Evolutionary conservation across 2,888 invertebrate genomes (phyloP).

Genomic region (Pardosa pseudoannulata): DNA sequence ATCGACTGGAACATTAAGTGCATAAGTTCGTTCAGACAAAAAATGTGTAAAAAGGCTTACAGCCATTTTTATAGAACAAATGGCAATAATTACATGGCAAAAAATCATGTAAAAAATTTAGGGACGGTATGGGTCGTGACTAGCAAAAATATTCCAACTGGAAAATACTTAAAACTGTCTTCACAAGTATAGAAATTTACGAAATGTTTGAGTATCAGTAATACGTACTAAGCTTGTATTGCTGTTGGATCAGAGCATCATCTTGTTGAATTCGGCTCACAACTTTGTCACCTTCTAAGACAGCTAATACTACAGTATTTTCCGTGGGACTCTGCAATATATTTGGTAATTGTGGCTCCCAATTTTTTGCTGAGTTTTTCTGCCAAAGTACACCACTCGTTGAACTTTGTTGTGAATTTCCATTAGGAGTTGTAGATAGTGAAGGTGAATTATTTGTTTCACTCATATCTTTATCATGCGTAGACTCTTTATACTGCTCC

Average conservation of each 20-base stretch:
- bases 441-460: slow-evolving; percentile 19
- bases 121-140: slow-evolving; percentile 16
- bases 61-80: background rate
- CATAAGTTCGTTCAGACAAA: background rate
- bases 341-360: slow-evolving; percentile 60
- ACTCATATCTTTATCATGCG: slow-evolving; percentile 21
- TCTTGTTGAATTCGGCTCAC: slow-evolving; percentile 71
- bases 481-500: slow-evolving; percentile 29
- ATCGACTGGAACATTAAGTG: background rate
- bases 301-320: slow-evolving; percentile 69
- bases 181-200: slow-evolving; percentile 1
- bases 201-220: slow-evolving; percentile 46
- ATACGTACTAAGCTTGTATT: slow-evolving; percentile 73
- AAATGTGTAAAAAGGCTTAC: background rate
- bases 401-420: slow-evolving; percentile 15
- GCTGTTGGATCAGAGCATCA: slow-evolving; percentile 40
- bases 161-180: slow-evolving; percentile 17
- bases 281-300: slow-evolving; percentile 73
- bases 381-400: background rate
- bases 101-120: slow-evolving; percentile 8
- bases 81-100: slow-evolving; percentile 9
- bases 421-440: slow-evolving; percentile 18
- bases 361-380: slow-evolving; percentile 36
- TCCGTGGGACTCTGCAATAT: slow-evolving; percentile 63
- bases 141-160: slow-evolving; percentile 15